Base-by-base conservation (phyloP, 2,113 vertebrate species). In the Heterochromis multidens region DNA sequence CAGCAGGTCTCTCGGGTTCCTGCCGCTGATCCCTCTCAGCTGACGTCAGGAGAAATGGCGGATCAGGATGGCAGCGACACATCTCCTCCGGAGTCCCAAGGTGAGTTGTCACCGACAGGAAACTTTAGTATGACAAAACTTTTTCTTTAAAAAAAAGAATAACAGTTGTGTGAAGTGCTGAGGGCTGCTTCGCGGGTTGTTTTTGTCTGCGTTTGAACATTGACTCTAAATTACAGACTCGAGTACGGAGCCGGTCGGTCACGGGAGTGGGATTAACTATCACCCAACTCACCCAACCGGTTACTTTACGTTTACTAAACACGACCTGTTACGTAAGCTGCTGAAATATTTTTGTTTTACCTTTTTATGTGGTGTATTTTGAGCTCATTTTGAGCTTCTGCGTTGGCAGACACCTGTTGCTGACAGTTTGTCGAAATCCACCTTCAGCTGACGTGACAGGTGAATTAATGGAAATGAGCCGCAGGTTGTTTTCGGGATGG, bases 21-120 rank as follows among this genome's bases (percentile, higher is more conserved):
- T 88, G 86, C 80, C 27, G 37, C 76, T 91, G 92, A 94, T 93
- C 94, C 88, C 88, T 91, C 79, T 91, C 93, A 81, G 83, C 85
- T 96, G 95, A 96, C 96, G 96, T 96, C 95, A 96, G 92, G 89
- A 95, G 95, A 95, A 94, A 96, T 96, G 96, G 96, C 96, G 95
- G 96, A 96, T 86, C 94, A 84, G 95, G 95, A 95, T 86, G 94
- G 93, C 89, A 92, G 93, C 90, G 94, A 93, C 94, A 92, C 92
- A 91, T 94, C 93, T 93, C 91, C 91, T 89, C 87, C 93, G 27
- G 92, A 91, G 88, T 95, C 95, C 92, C 95, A 95, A 95, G 95
- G 96, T 96, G 93, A 96, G 95, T 87, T 82, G 27, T 23, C 35
- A 21, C 80, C 21, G 29, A 27, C 31, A 5, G 7, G 16, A 76